Evolutionary conservation across 2,888 invertebrate species (phyloP), one percentile per base, ranked within the genome.

Genomic region (Sminthurides aquaticus): DNA sequence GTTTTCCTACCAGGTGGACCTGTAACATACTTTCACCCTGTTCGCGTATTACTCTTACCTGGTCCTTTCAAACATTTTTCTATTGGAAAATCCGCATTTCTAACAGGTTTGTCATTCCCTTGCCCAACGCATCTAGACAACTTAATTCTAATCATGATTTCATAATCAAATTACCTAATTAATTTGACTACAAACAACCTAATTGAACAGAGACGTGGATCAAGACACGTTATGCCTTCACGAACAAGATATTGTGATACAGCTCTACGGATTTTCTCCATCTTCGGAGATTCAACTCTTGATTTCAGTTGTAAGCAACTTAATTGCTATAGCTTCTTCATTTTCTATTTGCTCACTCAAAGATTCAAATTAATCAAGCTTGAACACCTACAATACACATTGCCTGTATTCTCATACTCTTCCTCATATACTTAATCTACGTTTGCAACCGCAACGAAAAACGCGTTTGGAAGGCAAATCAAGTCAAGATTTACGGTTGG

Each of bases 211-310:
- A 25, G 69, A 57, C 18, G 67, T 71, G 2, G 73, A 73, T 11
- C 22, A 49, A 0, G 49, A 49, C n/a, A 73, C 73, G 0, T 20
- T 73, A 8, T 73, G 73, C 34, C 25, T 73, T 0, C 66, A 62
- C 54, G 69, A 73, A 55, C 62, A 63, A 18, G 69, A 70, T 24
- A 67, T 73, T 62, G 65, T 67, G 24, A 65, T 73, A 8, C 65
- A 71, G 58, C 24, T 73, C 1, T 73, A 73, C 61, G 73, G 73
- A 26, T 68, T 71, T 26, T 60, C 60, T 15, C 73, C 73, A 0
- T 60, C 67, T 24, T 69, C 71, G 0, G 73, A 73, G 60, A 60
- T 68, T 8, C 69, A 68, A 43, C 62, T 73, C 1, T 2, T 69
- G 1, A 60, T 67, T 2, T 70, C 73, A 2, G 11, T 69, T 25